A percentile compares a stretch with the other conserved stretches of the same genome.
phyloP scores from a whole-genome alignment of 2,797 vertebrate genomes.

The Cheirogaleus major region DNA sequence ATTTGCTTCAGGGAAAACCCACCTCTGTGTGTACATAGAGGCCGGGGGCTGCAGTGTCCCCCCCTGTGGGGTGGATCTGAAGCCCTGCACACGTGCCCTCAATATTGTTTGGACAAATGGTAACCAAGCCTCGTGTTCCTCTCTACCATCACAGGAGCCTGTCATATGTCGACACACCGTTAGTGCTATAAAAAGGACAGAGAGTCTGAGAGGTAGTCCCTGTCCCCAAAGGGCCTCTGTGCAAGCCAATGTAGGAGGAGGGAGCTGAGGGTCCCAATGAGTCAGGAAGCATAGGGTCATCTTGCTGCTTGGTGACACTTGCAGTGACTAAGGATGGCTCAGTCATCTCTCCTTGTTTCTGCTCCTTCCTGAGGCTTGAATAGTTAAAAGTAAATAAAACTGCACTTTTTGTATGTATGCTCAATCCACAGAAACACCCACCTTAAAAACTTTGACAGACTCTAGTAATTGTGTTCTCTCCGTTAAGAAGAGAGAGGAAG shows the following conservation, averaged over 20 bases:
- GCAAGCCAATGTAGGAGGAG: background rate
- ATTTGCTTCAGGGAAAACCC: background rate
- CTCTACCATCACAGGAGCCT: background rate
- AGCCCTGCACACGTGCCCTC: too few relatives aligned
- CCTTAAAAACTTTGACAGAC: background rate
- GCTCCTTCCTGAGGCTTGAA: background rate
- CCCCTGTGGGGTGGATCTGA: background rate
- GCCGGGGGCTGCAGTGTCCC: background rate
- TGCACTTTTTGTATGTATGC: background rate
- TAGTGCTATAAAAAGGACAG: background rate
- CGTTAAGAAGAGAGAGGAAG: background rate
- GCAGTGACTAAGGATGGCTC: background rate
- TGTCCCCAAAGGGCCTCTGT: background rate
- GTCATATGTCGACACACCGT: rapidly evolving
- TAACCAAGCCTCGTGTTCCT: background rate
- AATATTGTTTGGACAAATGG: background rate
- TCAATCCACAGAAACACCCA: background rate
- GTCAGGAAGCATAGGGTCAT: background rate
- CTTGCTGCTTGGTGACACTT: background rate
- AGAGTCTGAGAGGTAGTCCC: background rate
- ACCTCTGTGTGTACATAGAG: background rate
- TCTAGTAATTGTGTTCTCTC: background rate
- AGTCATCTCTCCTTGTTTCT: background rate
- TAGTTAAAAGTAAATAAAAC: background rate
- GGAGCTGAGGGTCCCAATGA: background rate